These are phyloP conservation scores for mouse (Mus musculus) DNA, from an alignment of 2,113 vertebrate genomes.

Conservation along the genomic window DNA sequence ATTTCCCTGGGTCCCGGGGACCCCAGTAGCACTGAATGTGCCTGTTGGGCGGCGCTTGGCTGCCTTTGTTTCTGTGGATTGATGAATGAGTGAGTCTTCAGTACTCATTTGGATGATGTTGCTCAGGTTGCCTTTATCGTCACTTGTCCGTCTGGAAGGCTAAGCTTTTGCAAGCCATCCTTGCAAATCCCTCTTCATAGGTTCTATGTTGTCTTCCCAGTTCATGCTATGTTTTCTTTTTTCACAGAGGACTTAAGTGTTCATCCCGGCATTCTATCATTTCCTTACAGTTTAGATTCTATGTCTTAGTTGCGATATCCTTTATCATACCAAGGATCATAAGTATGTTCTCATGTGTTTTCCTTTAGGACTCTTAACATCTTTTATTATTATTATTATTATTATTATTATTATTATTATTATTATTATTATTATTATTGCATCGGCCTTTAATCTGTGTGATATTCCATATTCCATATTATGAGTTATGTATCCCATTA, in stretches of 20 bases:
- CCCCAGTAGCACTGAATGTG: background rate
- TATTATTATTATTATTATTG: background rate
- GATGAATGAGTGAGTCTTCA: background rate
- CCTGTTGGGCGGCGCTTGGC: background rate
- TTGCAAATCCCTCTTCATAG: background rate
- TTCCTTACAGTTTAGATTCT: background rate
- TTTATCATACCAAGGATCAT: background rate
- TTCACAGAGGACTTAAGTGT: background rate
- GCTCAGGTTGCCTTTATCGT: background rate
- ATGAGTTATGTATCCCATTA: background rate
- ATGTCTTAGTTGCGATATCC: background rate
- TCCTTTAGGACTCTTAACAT: background rate
- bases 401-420: no score
- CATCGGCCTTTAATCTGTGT: background rate
- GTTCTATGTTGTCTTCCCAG: background rate
- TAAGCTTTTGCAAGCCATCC: background rate
- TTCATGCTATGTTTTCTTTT: background rate
- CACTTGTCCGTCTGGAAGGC: background rate
- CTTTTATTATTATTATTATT: background rate
- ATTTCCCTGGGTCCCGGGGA: background rate
- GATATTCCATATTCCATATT: background rate
- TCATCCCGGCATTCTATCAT: background rate
- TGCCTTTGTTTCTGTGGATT: background rate
- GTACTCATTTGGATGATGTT: background rate
- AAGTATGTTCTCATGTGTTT: background rate